Evolutionary conservation across 2,797 vertebrate genomes (phyloP).

Genomic region (Heterohyrax brucei): DNA sequence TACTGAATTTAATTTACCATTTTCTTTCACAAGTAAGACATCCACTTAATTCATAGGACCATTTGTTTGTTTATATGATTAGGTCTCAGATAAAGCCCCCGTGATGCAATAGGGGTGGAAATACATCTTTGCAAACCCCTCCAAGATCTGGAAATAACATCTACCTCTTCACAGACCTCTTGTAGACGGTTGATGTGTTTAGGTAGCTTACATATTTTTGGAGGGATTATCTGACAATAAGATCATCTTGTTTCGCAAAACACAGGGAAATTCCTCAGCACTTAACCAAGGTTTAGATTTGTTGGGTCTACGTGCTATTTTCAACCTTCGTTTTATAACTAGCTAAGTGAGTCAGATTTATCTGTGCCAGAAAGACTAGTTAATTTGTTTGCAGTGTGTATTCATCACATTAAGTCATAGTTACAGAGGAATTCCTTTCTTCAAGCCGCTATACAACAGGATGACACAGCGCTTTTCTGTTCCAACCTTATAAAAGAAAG

Average conservation of each 20-base stretch:
- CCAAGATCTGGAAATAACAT: slow-evolving; percentile 67
- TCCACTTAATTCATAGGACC: slow-evolving; percentile 32
- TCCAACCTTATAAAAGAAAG: slow-evolving; percentile 68
- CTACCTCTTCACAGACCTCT: slow-evolving; percentile 29
- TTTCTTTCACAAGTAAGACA: slow-evolving; percentile 45
- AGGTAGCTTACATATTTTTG: slow-evolving; percentile 32
- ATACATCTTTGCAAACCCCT: slow-evolving; percentile 58
- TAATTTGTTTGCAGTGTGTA: slow-evolving; percentile 57
- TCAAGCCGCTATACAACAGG: slow-evolving; percentile 44
- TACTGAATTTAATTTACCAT: slow-evolving; percentile 9
- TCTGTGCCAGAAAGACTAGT: background rate
- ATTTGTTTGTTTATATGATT: slow-evolving; percentile 52
- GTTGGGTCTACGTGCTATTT: slow-evolving; percentile 4
- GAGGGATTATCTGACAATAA: slow-evolving; percentile 24
- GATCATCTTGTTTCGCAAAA: slow-evolving; percentile 60
- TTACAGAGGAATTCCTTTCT: slow-evolving; percentile 59
- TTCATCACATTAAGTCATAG: slow-evolving; percentile 16
- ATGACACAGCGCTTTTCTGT: slow-evolving; percentile 72
- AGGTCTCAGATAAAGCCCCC: background rate
- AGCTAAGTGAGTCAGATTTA: slow-evolving; percentile 56
- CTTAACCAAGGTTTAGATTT: slow-evolving; percentile 39
- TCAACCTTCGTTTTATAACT: slow-evolving; percentile 72
- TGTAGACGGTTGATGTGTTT: slow-evolving; percentile 26
- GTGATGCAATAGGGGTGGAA: background rate
- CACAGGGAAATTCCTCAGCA: slow-evolving; percentile 42